Evolutionary conservation across 2,113 vertebrate genomes (phyloP).

Genomic region (Oenanthe oenanthe): DNA sequence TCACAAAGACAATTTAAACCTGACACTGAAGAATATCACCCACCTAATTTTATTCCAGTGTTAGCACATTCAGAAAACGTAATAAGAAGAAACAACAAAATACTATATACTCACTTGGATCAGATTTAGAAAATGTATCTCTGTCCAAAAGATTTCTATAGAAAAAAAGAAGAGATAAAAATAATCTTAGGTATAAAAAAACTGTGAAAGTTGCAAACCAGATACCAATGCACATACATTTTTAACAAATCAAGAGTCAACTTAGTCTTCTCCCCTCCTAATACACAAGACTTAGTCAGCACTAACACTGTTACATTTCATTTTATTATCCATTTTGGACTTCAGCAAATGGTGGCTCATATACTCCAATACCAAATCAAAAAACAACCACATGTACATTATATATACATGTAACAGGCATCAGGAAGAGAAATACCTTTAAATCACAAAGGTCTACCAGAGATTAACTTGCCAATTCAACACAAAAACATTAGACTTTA

Average conservation of each 20-base stretch:
- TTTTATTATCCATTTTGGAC: not conserved
- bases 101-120: slow-evolving; percentile 86
- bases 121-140: slow-evolving; percentile 96
- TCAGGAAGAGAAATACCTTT: not conserved
- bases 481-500: not conserved
- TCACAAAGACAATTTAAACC: not conserved
- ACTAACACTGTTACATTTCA: not conserved
- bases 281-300: not conserved
- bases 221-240: not conserved
- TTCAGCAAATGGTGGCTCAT: not conserved
- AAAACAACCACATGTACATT: not conserved
- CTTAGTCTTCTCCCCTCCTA: not conserved
- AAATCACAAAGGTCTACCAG: not conserved
- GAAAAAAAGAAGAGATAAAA: not conserved
- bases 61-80: not conserved
- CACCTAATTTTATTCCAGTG: not conserved
- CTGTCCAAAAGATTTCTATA: slow-evolving; percentile 88
- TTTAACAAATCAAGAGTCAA: not conserved
- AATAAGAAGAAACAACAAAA: slow-evolving; percentile 40
- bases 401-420: not conserved
- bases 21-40: not conserved
- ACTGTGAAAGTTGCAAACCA: not conserved
- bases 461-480: not conserved
- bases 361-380: not conserved
- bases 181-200: not conserved